Evolutionary conservation across 1,140 invertebrate species (phyloP).

Genomic region (Vanessa atalanta): DNA sequence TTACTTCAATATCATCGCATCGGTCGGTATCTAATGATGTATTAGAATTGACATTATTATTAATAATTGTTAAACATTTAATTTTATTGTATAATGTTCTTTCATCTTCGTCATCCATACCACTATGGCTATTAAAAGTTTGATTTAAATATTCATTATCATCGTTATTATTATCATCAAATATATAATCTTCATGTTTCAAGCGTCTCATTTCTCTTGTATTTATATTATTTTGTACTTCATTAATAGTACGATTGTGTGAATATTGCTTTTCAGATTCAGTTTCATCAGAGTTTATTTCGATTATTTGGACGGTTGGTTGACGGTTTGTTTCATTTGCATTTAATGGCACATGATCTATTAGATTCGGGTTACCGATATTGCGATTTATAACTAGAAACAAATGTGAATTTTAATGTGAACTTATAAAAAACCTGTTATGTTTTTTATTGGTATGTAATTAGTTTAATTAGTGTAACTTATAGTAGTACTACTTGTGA

Average conservation of each 20-base stretch:
- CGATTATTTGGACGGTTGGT: conserved; percentile 51
- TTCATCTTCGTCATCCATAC: conserved; percentile 18
- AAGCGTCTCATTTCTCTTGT: conserved; percentile 43
- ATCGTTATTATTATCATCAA: background rate
- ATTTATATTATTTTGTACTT: conserved; percentile 36
- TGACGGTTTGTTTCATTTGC: conserved; percentile 11
- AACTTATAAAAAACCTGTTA: background rate
- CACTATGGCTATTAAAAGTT: conserved; percentile 31
- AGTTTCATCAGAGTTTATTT: conserved; percentile 50
- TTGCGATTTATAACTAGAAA: conserved; percentile 51
- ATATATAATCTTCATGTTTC: conserved; percentile 19
- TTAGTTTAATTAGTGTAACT: no score
- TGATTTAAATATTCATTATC: conserved; percentile 13
- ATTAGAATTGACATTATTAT: conserved; percentile 45
- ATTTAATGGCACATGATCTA: conserved; percentile 19
- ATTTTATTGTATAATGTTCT: conserved; percentile 32
- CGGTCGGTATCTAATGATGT: conserved; percentile 43
- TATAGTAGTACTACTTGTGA: no score
- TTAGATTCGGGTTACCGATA: conserved; percentile 30
- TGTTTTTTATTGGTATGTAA: no score
- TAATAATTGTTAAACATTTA: conserved; percentile 54
- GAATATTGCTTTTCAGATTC: conserved; percentile 13
- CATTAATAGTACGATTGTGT: conserved; percentile 23
- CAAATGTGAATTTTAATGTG: background rate
- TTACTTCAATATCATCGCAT: conserved; percentile 41